A percentile compares a stretch with the other conserved stretches of the same genome.
Conservation (phyloP, 1,140 invertebrate species). For the Platyscapa corneri region DNA sequence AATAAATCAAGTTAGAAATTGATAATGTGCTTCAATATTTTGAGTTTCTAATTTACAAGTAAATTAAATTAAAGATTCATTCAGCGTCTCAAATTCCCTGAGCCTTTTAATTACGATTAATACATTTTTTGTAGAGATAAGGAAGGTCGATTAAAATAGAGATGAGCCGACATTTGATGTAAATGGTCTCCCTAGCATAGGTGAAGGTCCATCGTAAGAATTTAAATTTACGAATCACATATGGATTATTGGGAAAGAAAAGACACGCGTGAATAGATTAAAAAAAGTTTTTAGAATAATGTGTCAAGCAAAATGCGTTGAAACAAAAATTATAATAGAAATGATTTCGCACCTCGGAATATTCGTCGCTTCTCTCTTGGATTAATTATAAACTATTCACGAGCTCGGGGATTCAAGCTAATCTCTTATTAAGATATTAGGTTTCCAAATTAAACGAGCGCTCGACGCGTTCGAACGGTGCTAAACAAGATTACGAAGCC, state of each 20-base stretch:
- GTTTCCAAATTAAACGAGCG: no score
- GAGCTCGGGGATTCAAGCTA: no score
- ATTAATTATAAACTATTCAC: no score
- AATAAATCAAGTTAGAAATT: no score
- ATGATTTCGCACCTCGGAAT: neutral
- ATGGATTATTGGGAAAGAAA: neutral
- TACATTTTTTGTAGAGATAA: neutral
- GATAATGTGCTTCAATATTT: no score
- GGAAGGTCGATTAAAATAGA: conserved; percentile 9
- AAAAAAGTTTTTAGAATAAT: neutral
- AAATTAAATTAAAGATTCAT: no score
- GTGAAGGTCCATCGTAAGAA: neutral
- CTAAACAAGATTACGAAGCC: no score
- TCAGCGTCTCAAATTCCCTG: neutral
- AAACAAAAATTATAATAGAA: neutral
- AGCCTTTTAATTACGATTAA: neutral
- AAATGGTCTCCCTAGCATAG: neutral
- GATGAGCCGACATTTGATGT: neutral
- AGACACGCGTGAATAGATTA: neutral
- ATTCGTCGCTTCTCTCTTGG: no score
- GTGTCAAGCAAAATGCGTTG: neutral
- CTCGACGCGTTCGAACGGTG: no score
- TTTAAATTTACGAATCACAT: neutral
- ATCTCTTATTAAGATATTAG: no score
- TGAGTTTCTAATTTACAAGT: no score